Evolutionary conservation across 2,113 vertebrate species (phyloP).

Genomic region (Brienomyrus longianalis): DNA sequence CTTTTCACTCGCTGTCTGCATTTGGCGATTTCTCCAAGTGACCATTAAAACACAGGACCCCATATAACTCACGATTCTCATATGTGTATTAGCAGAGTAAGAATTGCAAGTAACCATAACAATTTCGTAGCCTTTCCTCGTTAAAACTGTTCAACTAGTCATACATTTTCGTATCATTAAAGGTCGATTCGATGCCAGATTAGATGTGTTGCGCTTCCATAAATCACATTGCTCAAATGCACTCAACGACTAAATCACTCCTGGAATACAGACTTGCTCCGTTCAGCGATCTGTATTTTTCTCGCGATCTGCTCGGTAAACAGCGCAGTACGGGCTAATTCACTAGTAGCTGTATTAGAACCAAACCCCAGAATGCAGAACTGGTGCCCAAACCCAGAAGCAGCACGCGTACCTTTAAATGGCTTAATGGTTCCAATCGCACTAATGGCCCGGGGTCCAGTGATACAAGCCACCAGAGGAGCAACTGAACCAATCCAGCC

Average conservation of each 20-base stretch:
- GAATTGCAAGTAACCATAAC: neutral
- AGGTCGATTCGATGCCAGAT: neutral
- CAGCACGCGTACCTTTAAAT: neutral
- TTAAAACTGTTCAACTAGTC: neutral
- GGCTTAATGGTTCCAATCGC: neutral
- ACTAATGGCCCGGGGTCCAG: neutral
- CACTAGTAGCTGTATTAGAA: neutral
- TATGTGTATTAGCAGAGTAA: neutral
- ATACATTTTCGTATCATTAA: neutral
- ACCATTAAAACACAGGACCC: neutral
- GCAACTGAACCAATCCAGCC: neutral
- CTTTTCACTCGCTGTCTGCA: neutral
- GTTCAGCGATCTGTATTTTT: neutral
- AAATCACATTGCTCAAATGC: neutral
- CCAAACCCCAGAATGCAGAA: neutral
- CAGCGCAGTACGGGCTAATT: neutral
- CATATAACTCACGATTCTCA: neutral
- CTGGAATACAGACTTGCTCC: neutral
- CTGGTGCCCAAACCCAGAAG: neutral
- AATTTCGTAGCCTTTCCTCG: neutral
- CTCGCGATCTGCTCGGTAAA: neutral
- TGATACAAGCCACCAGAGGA: neutral
- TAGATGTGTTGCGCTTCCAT: neutral
- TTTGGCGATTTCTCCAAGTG: neutral
- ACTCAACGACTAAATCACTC: neutral